Evolutionary conservation across 2,888 invertebrate species (phyloP).

Genomic region (Saturnia pavonia): DNA sequence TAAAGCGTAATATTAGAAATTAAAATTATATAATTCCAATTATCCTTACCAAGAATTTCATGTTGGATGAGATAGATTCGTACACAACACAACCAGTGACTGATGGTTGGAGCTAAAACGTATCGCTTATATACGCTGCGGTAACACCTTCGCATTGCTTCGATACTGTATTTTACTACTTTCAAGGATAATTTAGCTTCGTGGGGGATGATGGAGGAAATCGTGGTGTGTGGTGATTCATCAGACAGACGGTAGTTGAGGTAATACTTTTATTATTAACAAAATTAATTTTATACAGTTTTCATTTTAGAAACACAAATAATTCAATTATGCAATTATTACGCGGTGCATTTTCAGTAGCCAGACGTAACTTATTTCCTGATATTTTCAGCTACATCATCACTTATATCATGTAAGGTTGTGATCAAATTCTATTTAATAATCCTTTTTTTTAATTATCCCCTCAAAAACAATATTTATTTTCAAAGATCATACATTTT

Average conservation of each 20-base stretch:
- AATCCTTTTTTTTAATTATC: no score
- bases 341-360: no score
- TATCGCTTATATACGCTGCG: constrained; percentile 17
- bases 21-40: constrained; percentile 11
- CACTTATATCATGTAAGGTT: no score
- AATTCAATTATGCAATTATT: no score
- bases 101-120: constrained; percentile 24
- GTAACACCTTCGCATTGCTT: constrained; percentile 16
- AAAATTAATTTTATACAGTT: background rate
- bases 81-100: constrained; percentile 23
- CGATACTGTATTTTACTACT: constrained; percentile 15
- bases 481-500: no score
- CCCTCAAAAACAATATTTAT: no score
- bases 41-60: constrained; percentile 37
- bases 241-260: background rate
- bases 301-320: background rate
- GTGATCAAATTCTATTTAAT: no score
- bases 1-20: background rate
- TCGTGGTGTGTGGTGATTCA: background rate
- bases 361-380: no score
- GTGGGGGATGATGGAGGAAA: constrained; percentile 15
- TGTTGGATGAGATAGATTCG: constrained; percentile 27
- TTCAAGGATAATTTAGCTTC: constrained; percentile 17
- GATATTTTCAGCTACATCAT: no score
- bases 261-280: background rate